Conservation (phyloP, 2,113 vertebrate species). For the Actenoides hombroni region DNA sequence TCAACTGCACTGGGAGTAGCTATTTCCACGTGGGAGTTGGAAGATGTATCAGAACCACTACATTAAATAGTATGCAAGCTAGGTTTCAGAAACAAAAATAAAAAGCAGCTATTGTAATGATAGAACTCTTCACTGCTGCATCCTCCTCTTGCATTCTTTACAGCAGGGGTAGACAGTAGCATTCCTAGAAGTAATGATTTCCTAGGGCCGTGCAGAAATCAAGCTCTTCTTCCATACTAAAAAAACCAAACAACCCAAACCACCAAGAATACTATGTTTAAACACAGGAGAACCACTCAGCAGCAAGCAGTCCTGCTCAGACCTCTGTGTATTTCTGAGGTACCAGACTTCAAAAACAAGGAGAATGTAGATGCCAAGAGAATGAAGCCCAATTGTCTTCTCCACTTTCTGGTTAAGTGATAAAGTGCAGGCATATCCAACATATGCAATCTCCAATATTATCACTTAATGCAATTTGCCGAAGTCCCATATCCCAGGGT, state of each 20-base stretch:
- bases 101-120: not conserved
- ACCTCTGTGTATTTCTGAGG: not conserved
- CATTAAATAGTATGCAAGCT: not conserved
- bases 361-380: not conserved
- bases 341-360: not conserved
- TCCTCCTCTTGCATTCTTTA: not conserved
- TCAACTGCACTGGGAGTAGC: not conserved
- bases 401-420: not conserved
- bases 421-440: not conserved
- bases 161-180: not conserved
- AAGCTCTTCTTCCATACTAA: not conserved
- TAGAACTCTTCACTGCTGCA: not conserved
- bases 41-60: not conserved
- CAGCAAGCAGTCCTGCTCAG: not conserved
- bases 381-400: not conserved
- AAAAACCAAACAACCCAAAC: not conserved
- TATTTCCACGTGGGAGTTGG: not conserved
- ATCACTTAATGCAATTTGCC: not conserved
- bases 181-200: not conserved
- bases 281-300: not conserved
- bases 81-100: slow-evolving; percentile 25
- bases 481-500: not conserved
- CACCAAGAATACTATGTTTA: not conserved
- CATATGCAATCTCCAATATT: not conserved
- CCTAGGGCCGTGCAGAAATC: not conserved